Base-by-base conservation (phyloP, 2,888 invertebrate genomes). In the Falcaria lacertinaria region DNA sequence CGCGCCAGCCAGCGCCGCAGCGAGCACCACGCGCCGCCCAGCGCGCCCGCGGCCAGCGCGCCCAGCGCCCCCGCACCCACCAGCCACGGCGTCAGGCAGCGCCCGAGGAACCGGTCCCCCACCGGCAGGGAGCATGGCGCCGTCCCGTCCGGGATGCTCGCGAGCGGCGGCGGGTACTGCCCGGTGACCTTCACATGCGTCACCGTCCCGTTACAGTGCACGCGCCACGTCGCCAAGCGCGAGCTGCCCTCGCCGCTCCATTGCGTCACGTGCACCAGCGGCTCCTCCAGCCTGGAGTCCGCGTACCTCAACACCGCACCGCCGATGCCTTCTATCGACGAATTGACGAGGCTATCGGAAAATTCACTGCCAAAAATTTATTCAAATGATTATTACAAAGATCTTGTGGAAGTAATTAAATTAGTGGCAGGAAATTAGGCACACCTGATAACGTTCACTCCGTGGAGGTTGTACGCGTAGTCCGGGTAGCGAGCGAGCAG, bases 201-300 rank as follows among this genome's bases (percentile, higher is more conserved):
- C 28, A 28, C 11, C 94, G 80, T 3, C 91, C 11, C 28, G 11
- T 28, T 28, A 11, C 11, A 11, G 80, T 65, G 95, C 95, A 39
- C 78, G 80, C 11, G 83, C 79, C 2, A 83, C 82, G 4, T 94
- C 94, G 94, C 37, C 69, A 77, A 16, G 67, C 65, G 7, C 6
- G 89, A 89, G 44, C 89, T 80, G 3, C 72, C 63, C 0, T 91
- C 91, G 34, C 92, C 11, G 28, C 28, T 11, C 28, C 28, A 28
- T 11, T 28, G 8, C 11, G 28, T 11, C 1, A 28, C 28, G 11
- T 28, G 2, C 11, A 28, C 11, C 28, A 28, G 11, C 8, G 28
- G 28, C 11, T 28, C 28, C 2, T 7, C 3, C 11, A 28, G 7
- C 11, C 11, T 28, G 7, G 11, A 28, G 28, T 11, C 11, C 11